Evolutionary conservation across 1,140 invertebrate species (phyloP), one percentile per base, ranked within the genome.

Genomic region (Brachionus rubens): DNA sequence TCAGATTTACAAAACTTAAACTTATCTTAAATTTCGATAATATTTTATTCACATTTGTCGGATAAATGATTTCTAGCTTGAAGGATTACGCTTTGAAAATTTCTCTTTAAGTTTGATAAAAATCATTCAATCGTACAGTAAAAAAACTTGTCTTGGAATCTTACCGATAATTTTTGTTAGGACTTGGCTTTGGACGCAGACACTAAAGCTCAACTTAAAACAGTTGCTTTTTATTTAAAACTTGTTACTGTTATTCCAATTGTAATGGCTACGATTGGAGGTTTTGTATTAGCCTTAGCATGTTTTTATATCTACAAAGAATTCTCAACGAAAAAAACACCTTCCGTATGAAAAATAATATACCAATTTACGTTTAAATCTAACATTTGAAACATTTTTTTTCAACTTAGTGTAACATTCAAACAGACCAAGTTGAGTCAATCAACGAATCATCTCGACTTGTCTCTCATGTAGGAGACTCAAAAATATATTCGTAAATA

Each of bases 401-500:
- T n/a, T 48, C 46, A 21, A 19, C 26, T 46, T 1, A 70, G 19
- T 9, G 2, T 3, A 21, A 16, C 10, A n/a, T 33, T 14, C 10
- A 21, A 47, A 19, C 21, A 16, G 47, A 70, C 16, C 14, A 28
- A 7, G 28, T 2, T 5, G 0, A 6, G 6, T 30, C 28, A 33
- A 59, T 59, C 9, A 59, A 59, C n/a, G 54, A 59, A 36, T 7
- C 54, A 36, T 59, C 54, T 1, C 30, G 12, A 36, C 30, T 59
- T 0, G 28, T 59, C 36, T 33, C n/a, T n/a, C n/a, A 28, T 30
- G 5, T 33, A 19, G 36, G 7, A 12, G 54, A 59, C 3, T 7
- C 12, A 36, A 59, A 59, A 59, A 19, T 40, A 33, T 59, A 59
- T 59, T 36, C 54, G 33, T 59, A 33, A 59, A n/a, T 59, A n/a